Base-by-base conservation (phyloP, 2,888 invertebrate species). In the Megastigmus dorsalis region DNA sequence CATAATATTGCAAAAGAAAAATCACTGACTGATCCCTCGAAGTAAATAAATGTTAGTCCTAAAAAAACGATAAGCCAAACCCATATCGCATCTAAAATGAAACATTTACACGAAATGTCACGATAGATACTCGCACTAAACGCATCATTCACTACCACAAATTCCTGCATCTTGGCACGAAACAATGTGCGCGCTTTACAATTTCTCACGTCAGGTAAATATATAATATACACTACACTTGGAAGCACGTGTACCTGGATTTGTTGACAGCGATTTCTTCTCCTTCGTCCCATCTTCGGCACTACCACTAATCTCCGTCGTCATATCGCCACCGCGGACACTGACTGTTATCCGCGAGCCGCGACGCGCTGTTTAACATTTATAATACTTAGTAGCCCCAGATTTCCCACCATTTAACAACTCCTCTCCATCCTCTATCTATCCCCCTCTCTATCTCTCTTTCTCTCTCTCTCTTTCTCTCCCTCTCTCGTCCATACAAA, bases 381-480 rank as follows among this genome's bases (percentile, higher is more conserved):
- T 66, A 72, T 66, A 59, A 41, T n/a, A n/a, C n/a, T n/a, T n/a
- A n/a, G n/a, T n/a, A 65, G 45, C 45, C n/a, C 36, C 59, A 13
- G 15, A 9, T 20, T 63, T 71, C 62, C 55, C 63, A 63, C 63
- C 52, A 13, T 36, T 10, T 15, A 18, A 3, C 20, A 4, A 4
- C 45, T 45, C 10, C 57, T 57, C 4, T 23, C 38, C n/a, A n/a
- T 30, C 28, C 30, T 15, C 28, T n/a, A n/a, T n/a, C n/a, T n/a
- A n/a, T 10, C 36, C 9, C 55, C 23, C 5, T 54, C 30, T n/a
- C 28, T 3, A 20, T n/a, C 33, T 33, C 18, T 0, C 6, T 48
- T 18, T 48, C 20, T 13, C n/a, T n/a, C n/a, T n/a, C n/a, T n/a
- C n/a, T n/a, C n/a, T n/a, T n/a, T n/a, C n/a, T n/a, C n/a, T n/a